Percentiles rank a stretch among this genome's conserved stretches.
Conservation (phyloP, 2,113 vertebrate species). For the Callithrix jacchus region DNA sequence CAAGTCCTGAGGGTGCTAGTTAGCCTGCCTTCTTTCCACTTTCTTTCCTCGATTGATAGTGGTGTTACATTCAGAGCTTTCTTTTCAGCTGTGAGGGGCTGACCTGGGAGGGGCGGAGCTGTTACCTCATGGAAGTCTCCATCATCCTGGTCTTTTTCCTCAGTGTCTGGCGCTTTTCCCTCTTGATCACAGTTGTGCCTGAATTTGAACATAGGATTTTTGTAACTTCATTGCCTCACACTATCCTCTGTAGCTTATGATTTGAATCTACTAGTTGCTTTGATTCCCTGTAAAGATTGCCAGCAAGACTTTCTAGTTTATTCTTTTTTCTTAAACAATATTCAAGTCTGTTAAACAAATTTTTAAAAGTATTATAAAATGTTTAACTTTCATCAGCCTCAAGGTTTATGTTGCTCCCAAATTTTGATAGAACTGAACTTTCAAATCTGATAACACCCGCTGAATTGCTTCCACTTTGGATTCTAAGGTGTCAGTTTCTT, state of each 20-base stretch:
- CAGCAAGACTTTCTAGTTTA: neutral
- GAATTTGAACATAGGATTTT: neutral
- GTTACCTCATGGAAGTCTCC: too few relatives aligned
- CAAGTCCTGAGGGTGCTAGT: neutral
- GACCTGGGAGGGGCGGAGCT: neutral
- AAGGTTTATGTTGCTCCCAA: too few relatives aligned
- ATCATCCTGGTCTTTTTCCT: neutral
- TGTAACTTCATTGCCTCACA: neutral
- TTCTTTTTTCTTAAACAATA: neutral
- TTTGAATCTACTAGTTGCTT: neutral
- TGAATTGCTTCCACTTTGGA: too few relatives aligned
- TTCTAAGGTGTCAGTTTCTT: too few relatives aligned
- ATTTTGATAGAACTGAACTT: too few relatives aligned
- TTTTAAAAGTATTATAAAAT: too few relatives aligned
- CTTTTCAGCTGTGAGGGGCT: fast-evolving
- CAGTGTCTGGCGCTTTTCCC: neutral
- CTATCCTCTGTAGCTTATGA: neutral
- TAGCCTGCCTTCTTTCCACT: neutral
- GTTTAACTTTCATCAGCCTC: too few relatives aligned
- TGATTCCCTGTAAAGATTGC: neutral
- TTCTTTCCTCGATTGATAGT: neutral
- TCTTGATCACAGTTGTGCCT: neutral
- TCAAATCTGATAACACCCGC: too few relatives aligned
- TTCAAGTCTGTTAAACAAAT: too few relatives aligned
- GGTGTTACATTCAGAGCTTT: neutral